Percentiles rank a stretch among this genome's conserved stretches.
These are phyloP conservation scores for Tympanoctomys barrerae DNA, from an alignment of 2,797 vertebrate species.

Conservation along the genomic window DNA sequence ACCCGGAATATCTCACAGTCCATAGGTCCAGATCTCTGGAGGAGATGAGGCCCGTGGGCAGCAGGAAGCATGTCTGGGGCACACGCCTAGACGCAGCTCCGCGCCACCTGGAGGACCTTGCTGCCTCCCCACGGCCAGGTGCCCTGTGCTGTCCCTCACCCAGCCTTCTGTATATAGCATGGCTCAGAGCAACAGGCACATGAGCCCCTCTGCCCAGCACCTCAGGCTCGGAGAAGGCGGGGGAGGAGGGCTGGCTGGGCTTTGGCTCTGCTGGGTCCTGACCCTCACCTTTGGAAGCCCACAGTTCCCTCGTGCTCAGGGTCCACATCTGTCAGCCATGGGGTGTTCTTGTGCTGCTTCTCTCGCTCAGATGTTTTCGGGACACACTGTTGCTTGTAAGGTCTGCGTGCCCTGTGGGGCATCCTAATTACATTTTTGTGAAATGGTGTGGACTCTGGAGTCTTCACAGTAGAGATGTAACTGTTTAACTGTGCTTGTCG, in stretches of 20 bases:
- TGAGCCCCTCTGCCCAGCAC: neutral
- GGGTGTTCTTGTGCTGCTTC: neutral
- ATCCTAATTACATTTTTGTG: neutral
- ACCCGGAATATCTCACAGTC: neutral
- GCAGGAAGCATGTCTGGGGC: neutral
- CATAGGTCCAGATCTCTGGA: neutral
- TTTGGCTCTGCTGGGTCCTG: neutral
- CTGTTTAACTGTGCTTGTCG: neutral
- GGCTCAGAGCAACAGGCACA: neutral
- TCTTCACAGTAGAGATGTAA: constrained; percentile 22
- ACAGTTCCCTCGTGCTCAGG: neutral
- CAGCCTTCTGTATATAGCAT: neutral
- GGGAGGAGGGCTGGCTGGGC: neutral
- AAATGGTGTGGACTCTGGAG: neutral
- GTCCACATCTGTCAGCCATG: neutral
- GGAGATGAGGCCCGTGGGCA: neutral
- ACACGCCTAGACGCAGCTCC: neutral
- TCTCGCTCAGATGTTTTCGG: neutral
- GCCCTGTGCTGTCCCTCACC: neutral
- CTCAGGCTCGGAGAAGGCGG: neutral
- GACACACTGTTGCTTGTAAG: neutral
- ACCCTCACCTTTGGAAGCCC: neutral
- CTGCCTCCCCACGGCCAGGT: neutral
- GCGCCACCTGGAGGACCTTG: neutral
- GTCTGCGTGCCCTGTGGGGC: neutral